phyloP scores from a whole-genome alignment of 2,113 vertebrate species.

The Rhabdornis inornatus region DNA sequence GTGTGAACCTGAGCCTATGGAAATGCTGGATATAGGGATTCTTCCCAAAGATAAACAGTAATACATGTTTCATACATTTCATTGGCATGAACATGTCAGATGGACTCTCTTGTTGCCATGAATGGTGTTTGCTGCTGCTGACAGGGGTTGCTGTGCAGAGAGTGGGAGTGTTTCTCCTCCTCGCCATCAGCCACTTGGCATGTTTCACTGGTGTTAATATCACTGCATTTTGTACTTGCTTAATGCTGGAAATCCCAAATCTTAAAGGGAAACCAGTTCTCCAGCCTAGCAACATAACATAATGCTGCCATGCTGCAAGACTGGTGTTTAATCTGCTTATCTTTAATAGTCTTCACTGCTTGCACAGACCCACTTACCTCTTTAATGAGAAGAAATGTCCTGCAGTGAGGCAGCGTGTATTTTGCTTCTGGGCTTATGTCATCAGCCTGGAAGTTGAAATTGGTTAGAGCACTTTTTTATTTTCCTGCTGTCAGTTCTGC shows the following conservation, averaged over 20 bases:
- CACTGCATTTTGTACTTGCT: background rate
- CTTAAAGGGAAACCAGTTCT: constrained; percentile 15
- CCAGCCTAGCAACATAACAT: background rate
- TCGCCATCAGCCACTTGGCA: background rate
- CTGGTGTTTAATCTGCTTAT: constrained; percentile 59
- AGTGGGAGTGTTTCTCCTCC: background rate
- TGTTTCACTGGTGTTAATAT: background rate
- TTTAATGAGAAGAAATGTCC: constrained; percentile 63
- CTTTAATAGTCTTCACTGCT: constrained; percentile 47
- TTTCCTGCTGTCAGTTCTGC: constrained; percentile 41
- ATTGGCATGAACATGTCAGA: background rate
- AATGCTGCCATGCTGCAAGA: constrained; percentile 20
- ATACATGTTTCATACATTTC: background rate
- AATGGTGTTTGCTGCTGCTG: background rate
- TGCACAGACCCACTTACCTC: constrained; percentile 57
- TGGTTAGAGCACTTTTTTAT: constrained; percentile 24
- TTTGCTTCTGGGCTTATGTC: constrained; percentile 60
- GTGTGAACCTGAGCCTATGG: background rate
- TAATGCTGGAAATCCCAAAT: background rate
- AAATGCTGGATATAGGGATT: background rate
- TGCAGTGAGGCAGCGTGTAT: constrained; percentile 36
- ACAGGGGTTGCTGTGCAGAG: background rate
- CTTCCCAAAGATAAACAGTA: background rate
- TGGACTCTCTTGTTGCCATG: background rate
- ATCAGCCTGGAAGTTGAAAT: constrained; percentile 49